Conservation (phyloP, 2,888 invertebrate genomes). For the Metellina segmentata region DNA sequence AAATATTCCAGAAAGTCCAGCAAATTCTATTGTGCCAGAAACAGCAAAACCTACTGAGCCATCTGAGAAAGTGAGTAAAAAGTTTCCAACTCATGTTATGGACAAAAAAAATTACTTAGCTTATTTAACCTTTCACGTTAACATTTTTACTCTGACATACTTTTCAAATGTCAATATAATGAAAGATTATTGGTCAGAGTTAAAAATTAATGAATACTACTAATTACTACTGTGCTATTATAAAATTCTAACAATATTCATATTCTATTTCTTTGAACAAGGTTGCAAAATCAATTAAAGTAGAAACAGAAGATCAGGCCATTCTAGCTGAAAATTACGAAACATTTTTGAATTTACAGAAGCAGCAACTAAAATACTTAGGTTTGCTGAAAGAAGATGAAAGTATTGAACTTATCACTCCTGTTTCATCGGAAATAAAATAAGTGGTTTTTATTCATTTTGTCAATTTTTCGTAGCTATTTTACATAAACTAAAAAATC, state of each 20-base stretch:
- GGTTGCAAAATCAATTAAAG: too few relatives aligned
- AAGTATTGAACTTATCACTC: neutral
- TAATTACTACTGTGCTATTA: too few relatives aligned
- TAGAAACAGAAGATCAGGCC: constrained; percentile 1
- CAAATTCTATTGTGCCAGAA: neutral
- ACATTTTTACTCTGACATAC: too few relatives aligned
- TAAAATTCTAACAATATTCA: too few relatives aligned
- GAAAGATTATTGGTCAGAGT: too few relatives aligned
- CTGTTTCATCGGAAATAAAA: neutral
- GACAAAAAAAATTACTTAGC: too few relatives aligned
- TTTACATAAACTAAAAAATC: too few relatives aligned
- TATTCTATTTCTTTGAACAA: too few relatives aligned
- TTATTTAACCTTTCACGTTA: too few relatives aligned
- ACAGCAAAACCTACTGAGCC: constrained; percentile 7
- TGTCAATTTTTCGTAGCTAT: neutral
- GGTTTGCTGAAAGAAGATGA: neutral
- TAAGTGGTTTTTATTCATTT: neutral
- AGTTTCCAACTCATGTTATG: too few relatives aligned
- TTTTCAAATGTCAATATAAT: too few relatives aligned
- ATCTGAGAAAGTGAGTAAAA: neutral
- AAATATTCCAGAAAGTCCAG: neutral
- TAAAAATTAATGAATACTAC: too few relatives aligned
- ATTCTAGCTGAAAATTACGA: constrained; percentile 8
- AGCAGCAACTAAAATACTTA: constrained; percentile 15
- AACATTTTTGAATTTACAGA: constrained; percentile 36